Evolutionary conservation across 1,140 invertebrate species (phyloP).

Genomic region (Antheraea pernyi): DNA sequence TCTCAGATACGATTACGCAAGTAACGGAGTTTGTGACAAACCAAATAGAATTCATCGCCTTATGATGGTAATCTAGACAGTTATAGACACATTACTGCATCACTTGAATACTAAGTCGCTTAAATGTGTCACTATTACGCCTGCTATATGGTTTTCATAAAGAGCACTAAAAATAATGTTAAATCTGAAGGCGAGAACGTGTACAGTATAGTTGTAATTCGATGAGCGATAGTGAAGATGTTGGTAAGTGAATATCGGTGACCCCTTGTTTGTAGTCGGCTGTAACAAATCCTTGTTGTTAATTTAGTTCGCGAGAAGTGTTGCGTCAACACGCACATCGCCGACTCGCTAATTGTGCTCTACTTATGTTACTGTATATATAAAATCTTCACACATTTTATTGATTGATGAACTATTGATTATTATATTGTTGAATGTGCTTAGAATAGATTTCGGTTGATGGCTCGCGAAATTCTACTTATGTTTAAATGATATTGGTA

Average conservation of each 20-base stretch:
- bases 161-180: too few species aligned
- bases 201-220: background rate
- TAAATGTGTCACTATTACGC: too few species aligned
- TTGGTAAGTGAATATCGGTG: background rate
- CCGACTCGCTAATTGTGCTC: conserved; percentile 4
- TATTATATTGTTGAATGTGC: background rate
- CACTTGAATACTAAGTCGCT: too few species aligned
- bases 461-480: too few species aligned
- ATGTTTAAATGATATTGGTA: too few species aligned
- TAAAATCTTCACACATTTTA: background rate
- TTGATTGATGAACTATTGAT: background rate
- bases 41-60: too few species aligned
- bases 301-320: conserved; percentile 17
- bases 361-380: background rate
- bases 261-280: conserved; percentile 8
- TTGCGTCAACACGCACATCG: conserved; percentile 18
- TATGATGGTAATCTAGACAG: too few species aligned
- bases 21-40: too few species aligned
- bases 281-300: conserved; percentile 4
- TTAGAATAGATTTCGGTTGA: too few species aligned
- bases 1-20: too few species aligned
- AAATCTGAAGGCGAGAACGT: background rate
- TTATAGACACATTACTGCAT: too few species aligned
- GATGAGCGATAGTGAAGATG: background rate
- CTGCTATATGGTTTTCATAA: too few species aligned